Percentiles rank a stretch among this genome's conserved stretches.
Conservation (phyloP, 37 sponge, comb jelly and placozoan genomes). For the Oscarella lobularis region DNA sequence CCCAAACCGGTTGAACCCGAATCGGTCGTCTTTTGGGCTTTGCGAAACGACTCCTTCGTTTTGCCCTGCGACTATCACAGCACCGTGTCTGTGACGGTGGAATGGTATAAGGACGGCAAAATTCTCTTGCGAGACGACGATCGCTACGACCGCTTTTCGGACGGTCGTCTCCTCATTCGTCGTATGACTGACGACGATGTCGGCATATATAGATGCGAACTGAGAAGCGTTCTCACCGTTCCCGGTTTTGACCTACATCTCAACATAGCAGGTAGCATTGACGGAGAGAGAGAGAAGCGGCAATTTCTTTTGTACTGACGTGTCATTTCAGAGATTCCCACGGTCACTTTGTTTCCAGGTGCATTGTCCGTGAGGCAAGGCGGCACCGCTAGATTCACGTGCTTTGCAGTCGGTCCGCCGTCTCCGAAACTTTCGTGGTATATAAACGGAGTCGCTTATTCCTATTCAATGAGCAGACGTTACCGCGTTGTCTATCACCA, state of each 20-base stretch:
- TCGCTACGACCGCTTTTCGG: not conserved
- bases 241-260: too few relatives aligned
- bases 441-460: too few relatives aligned
- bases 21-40: not conserved
- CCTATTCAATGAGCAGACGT: too few relatives aligned
- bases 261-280: too few relatives aligned
- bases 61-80: not conserved
- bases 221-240: too few relatives aligned
- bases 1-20: not conserved
- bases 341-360: too few relatives aligned
- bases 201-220: not conserved
- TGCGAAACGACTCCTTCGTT: not conserved
- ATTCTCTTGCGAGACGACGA: not conserved
- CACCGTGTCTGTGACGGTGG: not conserved
- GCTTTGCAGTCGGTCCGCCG: too few relatives aligned
- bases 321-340: too few relatives aligned
- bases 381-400: not conserved
- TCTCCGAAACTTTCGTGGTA: not conserved
- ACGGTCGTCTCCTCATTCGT: not conserved
- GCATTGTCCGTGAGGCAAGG: too few relatives aligned
- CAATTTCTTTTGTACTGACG: too few relatives aligned
- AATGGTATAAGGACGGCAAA: not conserved
- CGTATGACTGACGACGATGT: not conserved
- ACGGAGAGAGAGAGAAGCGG: too few relatives aligned
- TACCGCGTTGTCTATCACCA: too few relatives aligned